A percentile compares a stretch with the other conserved stretches of the same genome.
These are phyloP conservation scores for Cercopithecus diana DNA, from an alignment of 2,797 vertebrate genomes.

Conservation along the genomic window DNA sequence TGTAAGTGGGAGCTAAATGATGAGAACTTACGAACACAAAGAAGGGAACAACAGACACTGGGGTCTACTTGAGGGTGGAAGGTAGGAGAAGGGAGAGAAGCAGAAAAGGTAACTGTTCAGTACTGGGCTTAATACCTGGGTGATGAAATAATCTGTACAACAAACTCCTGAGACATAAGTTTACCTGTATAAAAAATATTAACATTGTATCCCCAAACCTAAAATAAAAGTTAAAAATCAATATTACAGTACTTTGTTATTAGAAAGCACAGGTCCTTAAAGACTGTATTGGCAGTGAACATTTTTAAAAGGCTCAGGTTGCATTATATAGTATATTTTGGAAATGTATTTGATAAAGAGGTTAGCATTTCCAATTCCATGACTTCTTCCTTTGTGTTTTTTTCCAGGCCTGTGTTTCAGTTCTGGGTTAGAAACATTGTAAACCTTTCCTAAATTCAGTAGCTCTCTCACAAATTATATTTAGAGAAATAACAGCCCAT, in stretches of 20 bases:
- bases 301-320: not conserved
- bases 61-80: not conserved
- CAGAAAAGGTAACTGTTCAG: not conserved
- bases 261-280: conserved; percentile 43
- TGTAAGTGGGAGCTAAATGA: not conserved
- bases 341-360: conserved; percentile 57
- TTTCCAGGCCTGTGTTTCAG: not conserved
- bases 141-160: not conserved
- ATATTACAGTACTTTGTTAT: not conserved
- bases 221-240: not conserved
- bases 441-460: conserved; percentile 27
- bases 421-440: conserved; percentile 37
- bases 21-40: not conserved
- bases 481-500: not conserved
- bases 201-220: not conserved
- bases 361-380: not conserved
- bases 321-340: conserved; percentile 33
- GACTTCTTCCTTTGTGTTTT: conserved; percentile 29
- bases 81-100: not conserved
- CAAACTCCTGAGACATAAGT: not conserved
- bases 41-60: not conserved
- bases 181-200: not conserved
- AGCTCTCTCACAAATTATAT: not conserved
- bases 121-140: not conserved
- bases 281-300: not conserved